phyloP scores from a whole-genome alignment of 2,797 vertebrate genomes.

The Danio aesculapii region DNA sequence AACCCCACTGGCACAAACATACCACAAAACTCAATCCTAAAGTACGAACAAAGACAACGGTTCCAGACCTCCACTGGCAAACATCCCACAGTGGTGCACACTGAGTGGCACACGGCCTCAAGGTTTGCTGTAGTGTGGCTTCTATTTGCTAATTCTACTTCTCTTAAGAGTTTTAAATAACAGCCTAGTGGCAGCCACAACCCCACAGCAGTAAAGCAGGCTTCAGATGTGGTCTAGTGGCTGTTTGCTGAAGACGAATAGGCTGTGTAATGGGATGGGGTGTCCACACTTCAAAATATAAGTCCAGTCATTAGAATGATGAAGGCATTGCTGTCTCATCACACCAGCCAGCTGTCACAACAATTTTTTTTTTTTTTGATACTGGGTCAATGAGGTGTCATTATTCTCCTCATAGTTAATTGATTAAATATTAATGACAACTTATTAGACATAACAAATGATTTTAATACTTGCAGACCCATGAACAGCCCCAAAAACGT shows the following conservation, averaged over 20 bases:
- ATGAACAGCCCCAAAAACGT: no score
- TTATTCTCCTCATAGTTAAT: no score
- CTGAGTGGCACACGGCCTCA: slow-evolving; percentile 14
- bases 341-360: slow-evolving; percentile 58
- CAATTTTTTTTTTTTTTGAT: background rate
- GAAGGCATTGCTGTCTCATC: slow-evolving; percentile 54
- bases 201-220: slow-evolving; percentile 23
- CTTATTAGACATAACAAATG: no score
- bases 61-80: slow-evolving; percentile 35
- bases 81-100: slow-evolving; percentile 36
- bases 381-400: no score
- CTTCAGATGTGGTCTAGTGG: slow-evolving; percentile 51
- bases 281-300: slow-evolving; percentile 47
- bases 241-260: slow-evolving; percentile 37
- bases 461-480: no score
- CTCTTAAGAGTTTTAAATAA: slow-evolving; percentile 56
- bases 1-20: background rate
- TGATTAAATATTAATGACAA: no score
- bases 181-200: slow-evolving; percentile 47
- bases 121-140: slow-evolving; percentile 22
- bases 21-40: slow-evolving; percentile 11
- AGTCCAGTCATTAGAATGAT: slow-evolving; percentile 58
- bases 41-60: slow-evolving; percentile 4
- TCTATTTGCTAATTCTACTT: slow-evolving; percentile 43
- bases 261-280: slow-evolving; percentile 45